Percentiles rank a stretch among this genome's conserved stretches.
Evolutionary conservation across 2,797 vertebrate species (phyloP).

Genomic region (Aselliscus stoliczkanus): DNA sequence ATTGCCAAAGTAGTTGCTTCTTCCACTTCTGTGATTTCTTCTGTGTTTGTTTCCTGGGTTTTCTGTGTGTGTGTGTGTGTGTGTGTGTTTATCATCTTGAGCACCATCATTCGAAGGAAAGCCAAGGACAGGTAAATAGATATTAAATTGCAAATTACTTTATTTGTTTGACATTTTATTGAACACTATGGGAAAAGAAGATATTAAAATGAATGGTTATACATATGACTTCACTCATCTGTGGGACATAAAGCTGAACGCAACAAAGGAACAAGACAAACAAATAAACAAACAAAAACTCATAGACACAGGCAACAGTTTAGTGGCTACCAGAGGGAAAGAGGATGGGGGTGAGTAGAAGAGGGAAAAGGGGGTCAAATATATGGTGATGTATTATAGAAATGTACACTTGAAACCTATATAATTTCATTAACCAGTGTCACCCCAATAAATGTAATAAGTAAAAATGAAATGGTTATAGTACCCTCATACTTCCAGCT

Average conservation of each 20-base stretch:
- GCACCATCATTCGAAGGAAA: neutral
- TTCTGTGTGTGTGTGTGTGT: neutral
- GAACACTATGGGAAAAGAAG: neutral
- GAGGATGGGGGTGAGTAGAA: no score
- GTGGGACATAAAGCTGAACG: no score
- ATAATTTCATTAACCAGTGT: no score
- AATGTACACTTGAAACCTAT: no score
- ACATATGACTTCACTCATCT: no score
- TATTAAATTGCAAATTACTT: neutral
- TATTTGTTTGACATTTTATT: neutral
- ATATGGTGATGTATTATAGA: no score
- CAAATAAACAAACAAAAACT: no score
- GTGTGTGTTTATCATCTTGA: neutral
- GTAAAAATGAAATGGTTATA: neutral
- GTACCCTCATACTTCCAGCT: neutral
- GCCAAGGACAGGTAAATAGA: neutral
- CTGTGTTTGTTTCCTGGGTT: neutral
- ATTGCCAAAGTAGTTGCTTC: neutral
- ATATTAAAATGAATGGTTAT: neutral
- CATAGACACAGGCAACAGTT: no score
- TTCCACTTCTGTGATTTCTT: neutral
- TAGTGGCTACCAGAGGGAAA: no score
- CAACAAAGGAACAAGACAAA: no score
- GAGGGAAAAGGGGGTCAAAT: no score
- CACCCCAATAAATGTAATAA: no score